A percentile compares a stretch with the other conserved stretches of the same genome.
Conservation (phyloP, 1,140 invertebrate species). For the Trichomalopsis sarcophagae region DNA sequence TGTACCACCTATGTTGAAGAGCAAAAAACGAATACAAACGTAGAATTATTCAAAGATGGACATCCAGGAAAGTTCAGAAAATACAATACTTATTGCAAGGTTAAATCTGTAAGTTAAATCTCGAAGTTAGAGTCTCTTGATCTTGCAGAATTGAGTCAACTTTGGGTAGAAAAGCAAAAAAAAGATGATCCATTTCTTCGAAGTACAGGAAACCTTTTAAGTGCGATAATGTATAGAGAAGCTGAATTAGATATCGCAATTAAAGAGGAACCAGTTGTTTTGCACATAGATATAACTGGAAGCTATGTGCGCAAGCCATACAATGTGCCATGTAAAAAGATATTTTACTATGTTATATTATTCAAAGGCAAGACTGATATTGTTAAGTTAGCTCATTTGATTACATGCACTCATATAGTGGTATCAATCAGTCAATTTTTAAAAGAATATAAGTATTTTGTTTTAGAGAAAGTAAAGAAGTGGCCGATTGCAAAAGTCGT, state of each 20-base stretch:
- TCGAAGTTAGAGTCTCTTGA: neutral
- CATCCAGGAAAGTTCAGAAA: neutral
- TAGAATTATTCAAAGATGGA: slow-evolving; percentile 33
- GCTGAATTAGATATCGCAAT: neutral
- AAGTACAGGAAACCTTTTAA: neutral
- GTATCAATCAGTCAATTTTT: slow-evolving; percentile 16
- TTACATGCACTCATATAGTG: slow-evolving; percentile 30
- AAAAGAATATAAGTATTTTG: slow-evolving; percentile 14
- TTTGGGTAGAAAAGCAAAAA: slow-evolving; percentile 1
- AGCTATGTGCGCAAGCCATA: neutral
- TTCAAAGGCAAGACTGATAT: neutral
- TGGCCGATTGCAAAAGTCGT: slow-evolving; percentile 31
- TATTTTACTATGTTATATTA: slow-evolving; percentile 29
- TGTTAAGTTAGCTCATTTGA: slow-evolving; percentile 4
- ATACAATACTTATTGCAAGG: neutral
- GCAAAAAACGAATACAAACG: neutral
- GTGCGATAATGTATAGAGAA: slow-evolving; percentile 10
- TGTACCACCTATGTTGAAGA: neutral
- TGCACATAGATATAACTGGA: neutral
- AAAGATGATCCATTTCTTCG: slow-evolving; percentile 12
- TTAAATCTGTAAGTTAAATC: slow-evolving; percentile 31
- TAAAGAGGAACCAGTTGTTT: neutral
- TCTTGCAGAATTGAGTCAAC: neutral
- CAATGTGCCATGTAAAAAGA: neutral
- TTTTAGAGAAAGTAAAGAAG: neutral